These are phyloP conservation scores for Branchellion lobata DNA, from an alignment of 2,888 invertebrate species.

Conservation along the genomic window DNA sequence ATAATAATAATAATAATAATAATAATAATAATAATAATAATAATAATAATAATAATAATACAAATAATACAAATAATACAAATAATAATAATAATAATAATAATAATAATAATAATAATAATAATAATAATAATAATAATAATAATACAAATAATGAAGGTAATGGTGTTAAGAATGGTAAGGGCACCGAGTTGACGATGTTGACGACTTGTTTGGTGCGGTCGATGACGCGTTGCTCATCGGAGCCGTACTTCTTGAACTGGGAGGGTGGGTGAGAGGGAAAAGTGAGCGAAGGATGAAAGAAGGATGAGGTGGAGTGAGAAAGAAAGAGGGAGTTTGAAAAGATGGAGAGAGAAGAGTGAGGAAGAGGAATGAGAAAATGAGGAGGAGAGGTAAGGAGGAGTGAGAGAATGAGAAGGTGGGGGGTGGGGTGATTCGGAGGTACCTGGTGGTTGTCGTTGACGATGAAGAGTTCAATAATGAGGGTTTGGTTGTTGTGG, in stretches of 20 bases:
- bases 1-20: conserved; percentile 51
- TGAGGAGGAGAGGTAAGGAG: too few relatives aligned
- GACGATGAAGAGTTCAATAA: conserved; percentile 60
- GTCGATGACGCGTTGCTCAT: conserved; percentile 42
- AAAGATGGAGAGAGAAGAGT: too few relatives aligned
- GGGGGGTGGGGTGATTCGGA: too few relatives aligned
- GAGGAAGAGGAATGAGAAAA: too few relatives aligned
- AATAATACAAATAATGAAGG: conserved; percentile 51
- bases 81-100: conserved; percentile 53
- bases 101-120: not conserved
- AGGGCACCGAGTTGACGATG: conserved; percentile 88
- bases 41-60: not conserved
- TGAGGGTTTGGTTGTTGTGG: conserved; percentile 56
- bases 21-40: too few relatives aligned
- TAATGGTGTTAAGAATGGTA: not conserved
- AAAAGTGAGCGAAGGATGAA: too few relatives aligned
- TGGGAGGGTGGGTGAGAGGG: not conserved
- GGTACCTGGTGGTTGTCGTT: conserved; percentile 56
- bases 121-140: too few relatives aligned
- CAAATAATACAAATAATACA: too few relatives aligned
- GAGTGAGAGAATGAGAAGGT: too few relatives aligned
- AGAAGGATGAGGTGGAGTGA: too few relatives aligned
- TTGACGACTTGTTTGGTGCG: conserved; percentile 91
- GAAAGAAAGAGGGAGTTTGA: too few relatives aligned
- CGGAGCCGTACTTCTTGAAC: conserved; percentile 15